Evolutionary conservation across 2,797 vertebrate genomes (phyloP).

Genomic region (Clarias laeviceps): DNA sequence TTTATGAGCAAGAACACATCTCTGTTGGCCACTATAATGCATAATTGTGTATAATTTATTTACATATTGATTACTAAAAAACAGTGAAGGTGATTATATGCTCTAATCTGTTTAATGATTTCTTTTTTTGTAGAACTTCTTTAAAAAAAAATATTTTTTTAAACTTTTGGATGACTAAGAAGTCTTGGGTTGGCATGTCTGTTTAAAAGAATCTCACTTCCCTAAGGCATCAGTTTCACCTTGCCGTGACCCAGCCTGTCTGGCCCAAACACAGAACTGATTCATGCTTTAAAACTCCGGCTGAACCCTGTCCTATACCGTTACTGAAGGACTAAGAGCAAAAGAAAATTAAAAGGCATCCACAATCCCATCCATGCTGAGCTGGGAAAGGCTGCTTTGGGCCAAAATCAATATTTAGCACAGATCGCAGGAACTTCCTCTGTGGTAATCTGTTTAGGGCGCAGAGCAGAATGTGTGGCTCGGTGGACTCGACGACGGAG

Average conservation of each 20-base stretch:
- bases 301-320: background rate
- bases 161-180: background rate
- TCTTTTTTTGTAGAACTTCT: background rate
- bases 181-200: background rate
- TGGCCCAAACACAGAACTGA: slow-evolving; percentile 5
- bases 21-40: background rate
- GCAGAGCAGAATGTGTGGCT: slow-evolving; percentile 29
- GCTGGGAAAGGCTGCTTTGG: slow-evolving; percentile 57
- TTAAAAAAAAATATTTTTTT: background rate
- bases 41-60: background rate
- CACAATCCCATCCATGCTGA: slow-evolving; percentile 58
- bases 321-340: slow-evolving; percentile 45
- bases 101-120: background rate
- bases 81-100: background rate
- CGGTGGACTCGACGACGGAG: background rate
- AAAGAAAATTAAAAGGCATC: slow-evolving; percentile 58
- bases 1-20: background rate
- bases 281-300: background rate
- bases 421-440: slow-evolving; percentile 63
- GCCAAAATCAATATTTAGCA: slow-evolving; percentile 67
- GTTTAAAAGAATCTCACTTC: background rate
- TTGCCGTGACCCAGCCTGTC: background rate
- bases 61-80: background rate
- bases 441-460: slow-evolving; percentile 63
- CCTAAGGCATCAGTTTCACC: slow-evolving; percentile 13